Evolutionary conservation across 2,113 vertebrate species (phyloP).

Genomic region (Entelurus aequoreus): DNA sequence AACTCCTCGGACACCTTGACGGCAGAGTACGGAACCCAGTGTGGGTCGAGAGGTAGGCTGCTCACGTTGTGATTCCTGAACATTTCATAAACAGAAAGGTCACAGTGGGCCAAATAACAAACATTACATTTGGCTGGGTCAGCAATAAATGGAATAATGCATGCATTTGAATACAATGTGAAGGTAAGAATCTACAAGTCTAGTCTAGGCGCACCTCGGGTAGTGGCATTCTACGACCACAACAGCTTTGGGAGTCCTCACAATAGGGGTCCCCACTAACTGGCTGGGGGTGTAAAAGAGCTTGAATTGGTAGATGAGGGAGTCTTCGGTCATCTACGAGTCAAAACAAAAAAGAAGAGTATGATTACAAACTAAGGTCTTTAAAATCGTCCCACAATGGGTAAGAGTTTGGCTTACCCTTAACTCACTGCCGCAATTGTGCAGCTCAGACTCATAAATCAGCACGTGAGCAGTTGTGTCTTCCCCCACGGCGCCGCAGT

Average conservation of each 20-base stretch:
- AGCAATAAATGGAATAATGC: too few relatives aligned
- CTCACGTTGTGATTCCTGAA: slow-evolving; percentile 67
- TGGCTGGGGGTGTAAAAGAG: slow-evolving; percentile 54
- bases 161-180: too few relatives aligned
- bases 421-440: slow-evolving; percentile 44
- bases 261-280: slow-evolving; percentile 14
- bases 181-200: too few relatives aligned
- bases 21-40: slow-evolving; percentile 57
- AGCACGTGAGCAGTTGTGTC: slow-evolving; percentile 26
- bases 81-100: neutral
- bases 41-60: slow-evolving; percentile 54
- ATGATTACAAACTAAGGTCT: neutral
- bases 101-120: too few relatives aligned
- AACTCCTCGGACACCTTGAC: slow-evolving; percentile 52
- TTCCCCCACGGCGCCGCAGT: slow-evolving; percentile 16
- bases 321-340: slow-evolving; percentile 48
- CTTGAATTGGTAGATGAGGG: slow-evolving; percentile 57
- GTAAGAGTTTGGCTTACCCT: slow-evolving; percentile 32
- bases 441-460: slow-evolving; percentile 48
- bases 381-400: neutral
- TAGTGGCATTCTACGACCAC: slow-evolving; percentile 67
- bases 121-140: too few relatives aligned
- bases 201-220: slow-evolving; percentile 51
- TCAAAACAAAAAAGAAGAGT: slow-evolving; percentile 4
- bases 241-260: slow-evolving; percentile 47